These are phyloP conservation scores for Eupithecia vulgata DNA, from an alignment of 2,888 invertebrate genomes.

Conservation along the genomic window DNA sequence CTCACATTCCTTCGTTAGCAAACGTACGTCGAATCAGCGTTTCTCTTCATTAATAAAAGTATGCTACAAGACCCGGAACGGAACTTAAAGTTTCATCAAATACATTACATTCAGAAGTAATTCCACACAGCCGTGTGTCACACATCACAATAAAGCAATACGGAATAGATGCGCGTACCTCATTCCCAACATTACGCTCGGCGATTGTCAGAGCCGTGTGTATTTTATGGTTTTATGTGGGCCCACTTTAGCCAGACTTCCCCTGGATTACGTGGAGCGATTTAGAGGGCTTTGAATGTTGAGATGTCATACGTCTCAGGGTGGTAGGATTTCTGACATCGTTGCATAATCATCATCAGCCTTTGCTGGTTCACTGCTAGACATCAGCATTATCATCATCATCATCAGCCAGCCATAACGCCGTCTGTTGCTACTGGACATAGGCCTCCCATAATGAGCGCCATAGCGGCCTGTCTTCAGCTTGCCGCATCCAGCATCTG, in stretches of 20 bases:
- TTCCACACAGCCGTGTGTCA: conserved; percentile 35
- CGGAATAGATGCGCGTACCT: conserved; percentile 37
- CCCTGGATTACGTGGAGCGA: conserved; percentile 24
- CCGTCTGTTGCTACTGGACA: too few relatives aligned
- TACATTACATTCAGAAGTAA: neutral
- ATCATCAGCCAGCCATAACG: too few relatives aligned
- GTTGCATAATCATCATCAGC: too few relatives aligned
- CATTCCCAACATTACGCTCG: conserved; percentile 40
- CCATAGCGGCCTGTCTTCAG: too few relatives aligned
- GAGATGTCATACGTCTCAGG: conserved; percentile 1
- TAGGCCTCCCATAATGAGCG: too few relatives aligned
- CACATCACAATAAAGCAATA: conserved; percentile 39
- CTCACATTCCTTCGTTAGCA: too few relatives aligned
- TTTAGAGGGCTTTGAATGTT: conserved; percentile 35
- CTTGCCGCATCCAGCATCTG: too few relatives aligned
- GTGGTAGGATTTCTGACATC: neutral
- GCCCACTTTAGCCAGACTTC: conserved; percentile 31
- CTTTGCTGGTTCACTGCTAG: too few relatives aligned
- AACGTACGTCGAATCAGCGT: too few relatives aligned
- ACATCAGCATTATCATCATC: too few relatives aligned
- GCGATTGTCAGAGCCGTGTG: conserved; percentile 45
- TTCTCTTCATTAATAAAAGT: neutral
- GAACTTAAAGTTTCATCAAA: neutral
- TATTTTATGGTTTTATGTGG: conserved; percentile 38
- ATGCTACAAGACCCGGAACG: neutral